A percentile compares a stretch with the other conserved stretches of the same genome.
phyloP scores from a whole-genome alignment of 2,113 vertebrate genomes.

The Pyrgilauda ruficollis region DNA sequence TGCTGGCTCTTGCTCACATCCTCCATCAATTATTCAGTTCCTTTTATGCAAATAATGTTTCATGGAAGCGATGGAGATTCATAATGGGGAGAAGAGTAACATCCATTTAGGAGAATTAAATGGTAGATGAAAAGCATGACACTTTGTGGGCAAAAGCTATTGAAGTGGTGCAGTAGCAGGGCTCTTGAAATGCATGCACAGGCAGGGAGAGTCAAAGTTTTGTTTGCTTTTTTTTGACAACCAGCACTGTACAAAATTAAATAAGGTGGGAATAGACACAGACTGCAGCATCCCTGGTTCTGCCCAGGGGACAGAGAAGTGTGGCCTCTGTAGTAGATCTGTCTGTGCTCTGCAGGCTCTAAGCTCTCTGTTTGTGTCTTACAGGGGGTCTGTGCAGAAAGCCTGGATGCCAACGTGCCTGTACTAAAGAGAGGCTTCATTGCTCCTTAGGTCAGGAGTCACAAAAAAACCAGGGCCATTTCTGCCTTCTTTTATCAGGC shows the following conservation, averaged over 20 bases:
- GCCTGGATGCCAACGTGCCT: background rate
- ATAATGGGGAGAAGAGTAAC: conserved; percentile 56
- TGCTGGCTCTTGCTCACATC: conserved; percentile 71
- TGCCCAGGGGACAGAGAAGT: background rate
- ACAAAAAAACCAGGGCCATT: background rate
- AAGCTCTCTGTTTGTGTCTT: background rate
- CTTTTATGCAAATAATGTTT: conserved; percentile 81
- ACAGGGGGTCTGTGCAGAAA: background rate
- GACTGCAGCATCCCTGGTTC: background rate
- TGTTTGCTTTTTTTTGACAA: background rate
- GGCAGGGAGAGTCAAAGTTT: background rate
- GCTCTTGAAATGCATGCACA: background rate
- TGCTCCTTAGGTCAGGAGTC: background rate
- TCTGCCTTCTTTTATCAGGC: background rate
- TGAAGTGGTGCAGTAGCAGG: background rate
- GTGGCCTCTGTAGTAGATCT: background rate
- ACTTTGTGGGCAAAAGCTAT: conserved; percentile 3
- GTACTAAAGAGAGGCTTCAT: background rate
- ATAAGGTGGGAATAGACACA: background rate
- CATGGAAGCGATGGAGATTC: conserved; percentile 46
- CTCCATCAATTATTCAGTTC: conserved; percentile 80
- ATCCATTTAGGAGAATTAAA: conserved; percentile 70
- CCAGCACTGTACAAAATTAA: conserved; percentile 12
- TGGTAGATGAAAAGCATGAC: conserved; percentile 35
- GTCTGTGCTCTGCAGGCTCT: background rate